Conservation (phyloP, 2,113 vertebrate species). For the Bagarius yarrelli region DNA sequence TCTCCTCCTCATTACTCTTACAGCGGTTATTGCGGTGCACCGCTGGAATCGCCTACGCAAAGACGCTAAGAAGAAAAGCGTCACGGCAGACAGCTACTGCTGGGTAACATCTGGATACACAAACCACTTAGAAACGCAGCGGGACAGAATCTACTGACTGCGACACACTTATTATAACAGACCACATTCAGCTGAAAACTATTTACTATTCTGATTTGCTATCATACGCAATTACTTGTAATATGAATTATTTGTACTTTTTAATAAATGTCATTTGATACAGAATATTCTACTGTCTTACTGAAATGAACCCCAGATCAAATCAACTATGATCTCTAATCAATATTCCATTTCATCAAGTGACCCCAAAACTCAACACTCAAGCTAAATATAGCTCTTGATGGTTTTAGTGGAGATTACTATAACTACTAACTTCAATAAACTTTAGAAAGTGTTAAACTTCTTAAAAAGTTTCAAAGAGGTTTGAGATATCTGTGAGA, state of each 20-base stretch:
- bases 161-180: not conserved
- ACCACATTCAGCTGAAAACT: not conserved
- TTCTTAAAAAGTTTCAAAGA: not conserved
- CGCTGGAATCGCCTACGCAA: conserved; percentile 63
- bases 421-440: not conserved
- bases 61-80: conserved; percentile 62
- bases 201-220: not conserved
- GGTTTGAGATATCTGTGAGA: not conserved
- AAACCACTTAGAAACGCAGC: conserved; percentile 61
- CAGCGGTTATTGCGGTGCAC: conserved; percentile 55
- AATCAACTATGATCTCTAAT: not conserved
- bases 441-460: not conserved
- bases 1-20: conserved; percentile 58
- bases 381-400: not conserved
- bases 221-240: not conserved
- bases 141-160: conserved; percentile 45
- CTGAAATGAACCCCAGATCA: not conserved
- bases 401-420: not conserved
- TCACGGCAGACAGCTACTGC: conserved; percentile 69
- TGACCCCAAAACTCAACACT: not conserved
- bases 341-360: not conserved
- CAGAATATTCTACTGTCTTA: not conserved
- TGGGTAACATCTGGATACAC: conserved; percentile 72
- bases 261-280: not conserved
- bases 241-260: not conserved